Evolutionary conservation across 2,113 vertebrate genomes (phyloP).

Genomic region (Opisthocomus hoazin): DNA sequence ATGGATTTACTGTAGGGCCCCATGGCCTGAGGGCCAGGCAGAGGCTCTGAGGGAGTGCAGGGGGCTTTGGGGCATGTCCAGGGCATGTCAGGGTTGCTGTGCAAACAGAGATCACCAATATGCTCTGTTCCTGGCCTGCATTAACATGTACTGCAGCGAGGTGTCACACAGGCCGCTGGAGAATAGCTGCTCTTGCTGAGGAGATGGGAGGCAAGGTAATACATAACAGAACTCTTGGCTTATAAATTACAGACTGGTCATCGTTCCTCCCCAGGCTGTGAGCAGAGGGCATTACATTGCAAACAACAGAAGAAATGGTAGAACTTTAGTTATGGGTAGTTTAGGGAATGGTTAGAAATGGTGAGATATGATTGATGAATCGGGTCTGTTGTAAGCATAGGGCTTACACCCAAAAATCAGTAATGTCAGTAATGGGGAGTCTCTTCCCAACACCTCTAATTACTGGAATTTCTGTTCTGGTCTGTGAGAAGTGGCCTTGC

Average conservation of each 20-base stretch:
- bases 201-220: not conserved
- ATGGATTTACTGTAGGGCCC: not conserved
- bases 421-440: not conserved
- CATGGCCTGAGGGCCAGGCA: not conserved
- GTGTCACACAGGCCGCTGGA: not conserved
- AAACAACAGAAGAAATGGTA: not conserved
- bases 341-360: not conserved
- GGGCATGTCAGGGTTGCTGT: not conserved
- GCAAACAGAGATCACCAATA: not conserved
- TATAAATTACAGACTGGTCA: not conserved
- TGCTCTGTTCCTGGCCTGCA: not conserved
- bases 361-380: not conserved
- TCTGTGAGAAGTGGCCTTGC: not conserved
- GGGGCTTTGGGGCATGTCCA: not conserved
- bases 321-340: not conserved
- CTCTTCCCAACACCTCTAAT: not conserved
- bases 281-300: not conserved
- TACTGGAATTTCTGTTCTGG: not conserved
- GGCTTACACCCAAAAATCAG: not conserved
- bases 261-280: not conserved
- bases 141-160: not conserved
- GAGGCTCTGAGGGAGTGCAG: not conserved
- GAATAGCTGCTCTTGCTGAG: not conserved
- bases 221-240: not conserved
- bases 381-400: not conserved